Conservation (phyloP, 2,888 invertebrate genomes). For the Aplocera efformata region DNA sequence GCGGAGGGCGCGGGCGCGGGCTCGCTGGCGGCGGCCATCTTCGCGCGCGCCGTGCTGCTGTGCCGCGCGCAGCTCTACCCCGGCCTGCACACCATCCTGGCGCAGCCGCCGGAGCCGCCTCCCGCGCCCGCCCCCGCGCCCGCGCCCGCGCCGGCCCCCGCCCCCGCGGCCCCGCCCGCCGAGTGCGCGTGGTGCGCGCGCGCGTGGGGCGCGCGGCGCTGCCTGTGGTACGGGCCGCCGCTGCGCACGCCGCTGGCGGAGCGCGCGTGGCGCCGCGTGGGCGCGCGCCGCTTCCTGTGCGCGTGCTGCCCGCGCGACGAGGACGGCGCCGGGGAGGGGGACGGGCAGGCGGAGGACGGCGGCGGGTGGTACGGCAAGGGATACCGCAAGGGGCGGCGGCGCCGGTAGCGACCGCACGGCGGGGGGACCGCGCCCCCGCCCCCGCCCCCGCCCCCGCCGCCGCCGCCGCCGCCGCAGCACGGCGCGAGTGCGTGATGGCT, state of each 20-base stretch:
- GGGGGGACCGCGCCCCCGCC: neutral
- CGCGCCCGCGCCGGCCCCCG: slow-evolving; percentile 21
- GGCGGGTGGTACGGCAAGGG: slow-evolving; percentile 94
- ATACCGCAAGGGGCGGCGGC: slow-evolving; percentile 85
- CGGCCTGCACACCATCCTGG: slow-evolving; percentile 81
- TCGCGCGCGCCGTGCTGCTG: slow-evolving; percentile 69
- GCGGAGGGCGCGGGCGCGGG: slow-evolving; percentile 28
- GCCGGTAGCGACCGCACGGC: slow-evolving; percentile 55
- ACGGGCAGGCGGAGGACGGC: slow-evolving; percentile 27
- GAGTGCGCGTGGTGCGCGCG: slow-evolving; percentile 59
- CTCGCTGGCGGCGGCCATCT: slow-evolving; percentile 63
- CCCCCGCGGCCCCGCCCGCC: slow-evolving; percentile 23
- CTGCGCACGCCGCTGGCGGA: slow-evolving; percentile 40
- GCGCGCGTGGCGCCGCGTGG: slow-evolving; percentile 51
- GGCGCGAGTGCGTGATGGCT: neutral
- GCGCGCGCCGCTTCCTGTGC: slow-evolving; percentile 83
- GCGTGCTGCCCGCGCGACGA: slow-evolving; percentile 77
- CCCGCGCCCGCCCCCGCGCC: slow-evolving; percentile 15
- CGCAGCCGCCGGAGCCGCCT: slow-evolving; percentile 46
- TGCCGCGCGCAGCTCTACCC: slow-evolving; percentile 77
- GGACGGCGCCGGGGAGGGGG: slow-evolving; percentile 20
- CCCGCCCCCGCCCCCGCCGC: slow-evolving; percentile 1
- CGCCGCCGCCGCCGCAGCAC: neutral
- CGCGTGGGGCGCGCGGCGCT: slow-evolving; percentile 49
- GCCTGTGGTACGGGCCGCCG: slow-evolving; percentile 78